Base-by-base conservation (phyloP, 2,113 vertebrate species). In the Macrotis lagotis region DNA sequence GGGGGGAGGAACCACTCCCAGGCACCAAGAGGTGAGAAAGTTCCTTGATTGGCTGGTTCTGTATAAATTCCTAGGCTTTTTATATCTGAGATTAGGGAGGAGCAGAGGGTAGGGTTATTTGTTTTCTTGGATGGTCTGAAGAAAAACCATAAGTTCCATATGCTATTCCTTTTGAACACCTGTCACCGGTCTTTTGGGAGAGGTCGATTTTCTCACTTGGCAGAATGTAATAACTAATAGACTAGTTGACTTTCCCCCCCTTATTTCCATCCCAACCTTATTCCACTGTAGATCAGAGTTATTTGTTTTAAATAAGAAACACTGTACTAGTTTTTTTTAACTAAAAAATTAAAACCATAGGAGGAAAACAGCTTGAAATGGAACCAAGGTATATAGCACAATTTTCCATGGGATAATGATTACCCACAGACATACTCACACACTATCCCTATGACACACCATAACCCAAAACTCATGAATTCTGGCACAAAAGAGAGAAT, bases 401-500 rank as follows among this genome's bases (percentile, higher is more conserved):
- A 31, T 44, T 94, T 97, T 88, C 48, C 88, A 93, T 94, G 50
- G 22, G 50, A 6, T 52, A 89, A 92, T 26, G 24, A 53, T 53
- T 52, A 53, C 25, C 25, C 52, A 53, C 51, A 52, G 24, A 52
- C 24, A 52, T 14, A 52, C 51, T 25, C 51, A 52, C 49, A 95
- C 26, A 10, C 53, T 24, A 31, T 59, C 55, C 55, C 11, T 37
- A 66, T 66, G 55, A 37, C 31, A 66, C 14, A 59, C 28, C 55
- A 66, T 66, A 12, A 66, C 31, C 31, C 55, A 3, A 66, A 66
- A 66, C 28, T 66, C 51, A 47, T 59, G 66, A 25, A 50, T 48
- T 53, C 6, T 93, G 96, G 90, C 90, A 90, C 44, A 95, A 25
- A 51, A 9, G 1, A 37, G 83, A 59, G 88, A 95, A 53, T 59